A percentile compares a stretch with the other conserved stretches of the same genome.
Conservation (phyloP, 1,140 invertebrate species). For the Papilio dardanus region DNA sequence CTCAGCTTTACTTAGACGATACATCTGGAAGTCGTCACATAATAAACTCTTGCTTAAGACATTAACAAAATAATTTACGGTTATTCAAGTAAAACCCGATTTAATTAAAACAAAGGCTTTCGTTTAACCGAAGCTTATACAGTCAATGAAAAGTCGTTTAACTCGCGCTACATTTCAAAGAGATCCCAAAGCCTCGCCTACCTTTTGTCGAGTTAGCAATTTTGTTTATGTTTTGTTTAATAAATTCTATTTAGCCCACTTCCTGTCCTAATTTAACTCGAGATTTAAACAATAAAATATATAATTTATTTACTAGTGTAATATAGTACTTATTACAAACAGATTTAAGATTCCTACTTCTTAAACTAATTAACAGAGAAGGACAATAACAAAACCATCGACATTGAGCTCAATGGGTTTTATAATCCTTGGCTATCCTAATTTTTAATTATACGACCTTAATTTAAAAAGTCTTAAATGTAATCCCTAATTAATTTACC, state of each 20-base stretch:
- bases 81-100: not conserved
- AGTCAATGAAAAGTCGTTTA: conserved; percentile 21
- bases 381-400: not conserved
- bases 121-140: conserved; percentile 22
- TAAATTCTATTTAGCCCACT: not conserved
- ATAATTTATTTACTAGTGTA: not conserved
- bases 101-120: conserved; percentile 21
- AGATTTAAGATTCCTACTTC: not conserved
- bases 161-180: conserved; percentile 19
- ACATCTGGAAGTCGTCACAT: not conserved
- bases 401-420: not conserved
- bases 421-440: not conserved
- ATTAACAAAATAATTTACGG: conserved; percentile 5
- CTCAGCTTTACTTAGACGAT: not conserved
- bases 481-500: conserved; percentile 12
- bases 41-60: not conserved
- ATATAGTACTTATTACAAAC: not conserved
- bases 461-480: conserved; percentile 2
- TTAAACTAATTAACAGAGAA: not conserved
- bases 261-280: not conserved
- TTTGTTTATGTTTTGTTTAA: conserved; percentile 22
- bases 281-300: not conserved
- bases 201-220: conserved; percentile 7
- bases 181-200: conserved; percentile 14
- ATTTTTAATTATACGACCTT: not conserved